Evolutionary conservation across 2,888 invertebrate genomes (phyloP).

Genomic region (Bursaphelenchus okinawaensis): DNA sequence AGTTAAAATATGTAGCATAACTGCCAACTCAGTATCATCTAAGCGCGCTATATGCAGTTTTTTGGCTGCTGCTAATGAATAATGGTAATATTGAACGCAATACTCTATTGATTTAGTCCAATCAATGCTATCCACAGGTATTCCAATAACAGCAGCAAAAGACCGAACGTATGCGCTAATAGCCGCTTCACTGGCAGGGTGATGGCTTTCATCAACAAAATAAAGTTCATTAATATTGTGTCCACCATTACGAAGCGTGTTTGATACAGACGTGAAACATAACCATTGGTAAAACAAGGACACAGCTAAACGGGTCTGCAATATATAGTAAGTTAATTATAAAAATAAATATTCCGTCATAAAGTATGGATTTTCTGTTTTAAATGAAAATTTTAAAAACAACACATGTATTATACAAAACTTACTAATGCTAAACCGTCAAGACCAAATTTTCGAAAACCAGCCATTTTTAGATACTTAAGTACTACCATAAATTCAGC

Average conservation of each 20-base stretch:
- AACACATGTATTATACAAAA: background rate
- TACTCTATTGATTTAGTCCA: background rate
- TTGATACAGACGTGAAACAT: slow-evolving; percentile 7
- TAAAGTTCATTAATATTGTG: slow-evolving; percentile 12
- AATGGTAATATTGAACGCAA: background rate
- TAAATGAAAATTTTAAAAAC: background rate
- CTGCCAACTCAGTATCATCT: slow-evolving; percentile 11
- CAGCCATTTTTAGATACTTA: background rate
- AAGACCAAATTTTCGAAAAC: slow-evolving; percentile 2
- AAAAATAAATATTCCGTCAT: too few species aligned
- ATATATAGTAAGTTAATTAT: background rate
- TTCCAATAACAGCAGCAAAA: background rate
- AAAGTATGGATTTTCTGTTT: too few species aligned
- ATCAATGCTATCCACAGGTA: background rate
- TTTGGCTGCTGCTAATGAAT: background rate
- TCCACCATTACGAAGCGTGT: slow-evolving; percentile 4
- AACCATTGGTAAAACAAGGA: slow-evolving; percentile 12
- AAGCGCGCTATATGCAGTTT: slow-evolving; percentile 10
- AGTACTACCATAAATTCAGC: slow-evolving; percentile 9
- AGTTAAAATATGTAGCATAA: slow-evolving; percentile 8
- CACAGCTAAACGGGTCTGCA: background rate
- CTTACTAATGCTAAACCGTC: background rate
- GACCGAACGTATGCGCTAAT: background rate
- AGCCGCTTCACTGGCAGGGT: slow-evolving; percentile 1
- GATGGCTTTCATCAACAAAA: slow-evolving; percentile 10